Percentiles rank a stretch among this genome's conserved stretches.
phyloP scores from a whole-genome alignment of 92 coral and sea anemone species.

The Zoanthus solanderi region DNA sequence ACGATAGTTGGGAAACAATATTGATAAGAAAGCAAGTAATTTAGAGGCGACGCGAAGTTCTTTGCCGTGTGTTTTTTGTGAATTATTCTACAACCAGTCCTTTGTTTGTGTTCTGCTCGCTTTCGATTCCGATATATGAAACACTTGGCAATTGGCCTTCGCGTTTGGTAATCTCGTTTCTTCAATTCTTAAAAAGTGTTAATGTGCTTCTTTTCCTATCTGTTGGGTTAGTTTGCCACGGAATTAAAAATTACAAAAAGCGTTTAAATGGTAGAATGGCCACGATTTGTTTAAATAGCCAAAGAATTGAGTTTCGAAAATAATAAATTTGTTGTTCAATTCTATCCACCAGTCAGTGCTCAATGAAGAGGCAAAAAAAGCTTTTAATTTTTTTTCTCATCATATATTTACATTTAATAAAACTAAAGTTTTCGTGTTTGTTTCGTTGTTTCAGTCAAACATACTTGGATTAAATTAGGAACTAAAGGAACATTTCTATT shows the following conservation, averaged over 20 bases:
- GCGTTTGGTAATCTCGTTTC: conserved; percentile 34
- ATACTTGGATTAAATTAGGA: conserved; percentile 17
- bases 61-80: conserved; percentile 28
- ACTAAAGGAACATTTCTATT: conserved; percentile 24
- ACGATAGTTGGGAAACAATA: not conserved
- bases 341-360: conserved; percentile 1
- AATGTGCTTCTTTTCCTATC: conserved; percentile 4
- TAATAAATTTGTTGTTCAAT: conserved; percentile 15
- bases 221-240: conserved; percentile 12
- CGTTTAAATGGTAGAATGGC: not conserved
- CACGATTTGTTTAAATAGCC: conserved; percentile 34
- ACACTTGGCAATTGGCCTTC: conserved; percentile 30
- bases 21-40: conserved; percentile 22
- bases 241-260: conserved; percentile 1
- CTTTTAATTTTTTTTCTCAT: conserved; percentile 19
- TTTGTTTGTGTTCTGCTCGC: conserved; percentile 35
- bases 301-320: conserved; percentile 14
- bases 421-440: conserved; percentile 14
- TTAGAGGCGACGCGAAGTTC: conserved; percentile 29
- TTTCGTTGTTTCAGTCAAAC: conserved; percentile 30
- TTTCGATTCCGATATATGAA: conserved; percentile 53
- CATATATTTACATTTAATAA: conserved; percentile 37
- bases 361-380: not conserved
- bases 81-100: conserved; percentile 36
- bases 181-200: conserved; percentile 18